Evolutionary conservation across 1,140 invertebrate species (phyloP).

Genomic region (Drosophila bocqueti): DNA sequence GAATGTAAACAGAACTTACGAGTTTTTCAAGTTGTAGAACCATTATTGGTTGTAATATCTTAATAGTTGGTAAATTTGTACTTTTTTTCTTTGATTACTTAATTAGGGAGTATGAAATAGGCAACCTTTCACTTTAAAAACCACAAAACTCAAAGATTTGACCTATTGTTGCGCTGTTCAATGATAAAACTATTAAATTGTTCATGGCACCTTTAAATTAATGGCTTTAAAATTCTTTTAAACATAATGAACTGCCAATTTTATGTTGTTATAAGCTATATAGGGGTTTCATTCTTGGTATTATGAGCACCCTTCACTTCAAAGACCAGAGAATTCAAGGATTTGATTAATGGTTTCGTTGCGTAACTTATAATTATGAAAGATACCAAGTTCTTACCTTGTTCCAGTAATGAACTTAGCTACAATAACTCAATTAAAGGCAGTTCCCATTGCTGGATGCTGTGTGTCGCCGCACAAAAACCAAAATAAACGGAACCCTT

Average conservation of each 20-base stretch:
- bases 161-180: background rate
- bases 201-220: constrained; percentile 10
- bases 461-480: constrained; percentile 11
- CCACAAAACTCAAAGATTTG: background rate
- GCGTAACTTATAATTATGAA: constrained; percentile 10
- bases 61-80: background rate
- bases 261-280: constrained; percentile 3
- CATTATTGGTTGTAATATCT: background rate
- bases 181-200: constrained; percentile 16
- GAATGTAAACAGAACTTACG: constrained; percentile 2
- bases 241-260: constrained; percentile 15
- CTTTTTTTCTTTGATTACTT: background rate
- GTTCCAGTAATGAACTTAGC: background rate
- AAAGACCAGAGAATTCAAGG: background rate
- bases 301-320: constrained; percentile 3
- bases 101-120: background rate
- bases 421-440: constrained; percentile 9
- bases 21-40: background rate
- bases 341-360: constrained; percentile 17
- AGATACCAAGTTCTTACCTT: constrained; percentile 7
- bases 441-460: constrained; percentile 11
- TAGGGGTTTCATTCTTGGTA: constrained; percentile 1
- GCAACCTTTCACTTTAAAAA: constrained; percentile 19
- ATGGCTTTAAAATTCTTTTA: constrained; percentile 6
- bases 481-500: constrained; percentile 66